Evolutionary conservation across 1,140 invertebrate genomes (phyloP).

Genomic region (Monomorium pharaonis): DNA sequence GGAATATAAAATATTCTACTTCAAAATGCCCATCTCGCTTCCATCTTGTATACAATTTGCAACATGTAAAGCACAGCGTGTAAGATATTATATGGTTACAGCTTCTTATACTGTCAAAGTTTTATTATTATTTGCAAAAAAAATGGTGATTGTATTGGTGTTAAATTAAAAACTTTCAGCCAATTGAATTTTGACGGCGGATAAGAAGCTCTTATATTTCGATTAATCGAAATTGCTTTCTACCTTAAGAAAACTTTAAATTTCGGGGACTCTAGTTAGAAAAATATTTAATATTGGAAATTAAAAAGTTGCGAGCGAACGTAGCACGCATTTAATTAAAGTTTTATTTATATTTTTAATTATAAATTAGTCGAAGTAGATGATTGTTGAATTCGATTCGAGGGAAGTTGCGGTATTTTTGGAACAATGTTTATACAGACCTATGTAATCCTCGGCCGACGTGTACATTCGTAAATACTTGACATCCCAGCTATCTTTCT

Average conservation of each 20-base stretch:
- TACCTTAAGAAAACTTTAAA: neutral
- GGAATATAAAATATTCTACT: slow-evolving; percentile 6
- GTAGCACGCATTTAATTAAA: neutral
- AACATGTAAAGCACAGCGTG: neutral
- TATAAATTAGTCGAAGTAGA: neutral
- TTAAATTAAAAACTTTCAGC: slow-evolving; percentile 14
- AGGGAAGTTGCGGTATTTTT: neutral
- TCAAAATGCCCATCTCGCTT: neutral
- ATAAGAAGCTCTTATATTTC: neutral
- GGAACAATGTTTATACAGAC: neutral
- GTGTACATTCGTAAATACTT: slow-evolving; percentile 15
- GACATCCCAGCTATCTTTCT: neutral
- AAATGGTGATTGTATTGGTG: neutral
- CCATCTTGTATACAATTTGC: neutral
- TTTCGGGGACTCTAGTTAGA: neutral
- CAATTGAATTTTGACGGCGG: neutral
- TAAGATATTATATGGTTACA: neutral
- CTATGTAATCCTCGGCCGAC: neutral
- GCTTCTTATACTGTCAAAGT: neutral
- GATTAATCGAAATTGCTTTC: neutral
- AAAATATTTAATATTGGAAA: slow-evolving; percentile 34
- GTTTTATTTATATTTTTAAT: slow-evolving; percentile 23
- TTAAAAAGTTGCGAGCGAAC: neutral
- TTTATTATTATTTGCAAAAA: neutral
- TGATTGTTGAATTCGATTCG: neutral